Evolutionary conservation across 2,113 vertebrate genomes (phyloP), one percentile per base, ranked within the genome.

Genomic region (Anarhynchus alexandrinus): DNA sequence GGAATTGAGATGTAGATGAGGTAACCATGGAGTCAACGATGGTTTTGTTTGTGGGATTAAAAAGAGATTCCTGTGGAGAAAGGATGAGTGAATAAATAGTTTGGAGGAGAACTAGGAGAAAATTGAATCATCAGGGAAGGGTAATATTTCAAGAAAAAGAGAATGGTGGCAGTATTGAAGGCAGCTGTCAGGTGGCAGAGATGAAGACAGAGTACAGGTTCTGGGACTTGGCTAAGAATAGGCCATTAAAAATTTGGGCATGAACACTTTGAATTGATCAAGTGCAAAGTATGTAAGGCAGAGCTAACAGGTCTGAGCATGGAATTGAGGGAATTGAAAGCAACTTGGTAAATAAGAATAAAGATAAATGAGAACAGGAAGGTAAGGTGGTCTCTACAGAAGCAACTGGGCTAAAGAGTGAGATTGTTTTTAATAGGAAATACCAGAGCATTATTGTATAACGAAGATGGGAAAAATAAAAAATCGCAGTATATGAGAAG

Each of bases 201-300:
- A 96, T 92, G 77, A 96, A 95, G 94, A 96, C n/a, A 89, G 89
- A 96, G 59, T 89, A 55, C 72, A 74, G 29, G 55, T 86, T 89
- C 86, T 74, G 69, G 47, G 73, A 84, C 72, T 89, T 95, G 89
- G 86, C 91, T 91, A 84, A 89, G 80, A 93, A 89, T 23, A 73
- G 43, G 38, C 77, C 88, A 95, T 96, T 94, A 97, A 94, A 96
- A 97, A 51, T 91, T 94, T 92, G 94, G 94, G 91, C 83, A 89
- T 93, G 91, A 91, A 38, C 59, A 73, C 38, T 89, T 84, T 59
- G 80, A 84, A 92, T 81, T 86, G 91, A 97, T 95, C 0, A 3
- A 93, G 80, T 86, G 71, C 45, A 95, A 78, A 90, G 32, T 47
- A 86, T 83, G 61, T 32, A 86, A 81, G 52, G 42, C 69, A 92